A percentile compares a stretch with the other conserved stretches of the same genome.
Evolutionary conservation across 2,888 invertebrate species (phyloP).

Genomic region (Perdita meconis): DNA sequence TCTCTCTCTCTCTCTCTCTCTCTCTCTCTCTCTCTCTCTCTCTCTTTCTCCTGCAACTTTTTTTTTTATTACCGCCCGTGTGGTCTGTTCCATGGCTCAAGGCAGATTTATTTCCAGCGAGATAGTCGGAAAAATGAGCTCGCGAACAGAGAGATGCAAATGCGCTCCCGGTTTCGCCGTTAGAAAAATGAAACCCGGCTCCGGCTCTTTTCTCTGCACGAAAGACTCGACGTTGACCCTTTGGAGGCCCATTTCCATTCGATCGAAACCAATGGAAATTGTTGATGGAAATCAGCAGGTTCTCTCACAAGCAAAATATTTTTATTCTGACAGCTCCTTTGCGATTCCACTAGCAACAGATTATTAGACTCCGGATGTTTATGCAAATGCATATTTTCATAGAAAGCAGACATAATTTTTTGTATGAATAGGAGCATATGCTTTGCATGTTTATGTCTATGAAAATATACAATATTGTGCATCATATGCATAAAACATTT

Average conservation of each 20-base stretch:
- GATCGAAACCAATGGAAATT: conserved; percentile 11
- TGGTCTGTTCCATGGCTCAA: conserved; percentile 55
- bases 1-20: background rate
- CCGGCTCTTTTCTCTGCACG: conserved; percentile 14
- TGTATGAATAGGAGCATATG: no score
- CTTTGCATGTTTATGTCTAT: background rate
- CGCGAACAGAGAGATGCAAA: conserved; percentile 66
- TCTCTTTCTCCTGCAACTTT: conserved; percentile 14
- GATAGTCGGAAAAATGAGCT: conserved; percentile 67
- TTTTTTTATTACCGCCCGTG: conserved; percentile 49
- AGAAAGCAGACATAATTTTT: no score
- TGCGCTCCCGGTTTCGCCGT: conserved; percentile 38
- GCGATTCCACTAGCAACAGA: no score
- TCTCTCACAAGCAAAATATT: background rate
- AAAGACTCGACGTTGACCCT: conserved; percentile 23
- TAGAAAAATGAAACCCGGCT: conserved; percentile 61
- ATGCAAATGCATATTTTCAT: no score
- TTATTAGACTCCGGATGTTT: no score
- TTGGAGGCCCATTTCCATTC: conserved; percentile 26
- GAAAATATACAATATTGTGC: no score
- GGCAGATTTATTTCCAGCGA: conserved; percentile 68
- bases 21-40: background rate
- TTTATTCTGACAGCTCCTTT: background rate
- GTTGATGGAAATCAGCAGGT: background rate
- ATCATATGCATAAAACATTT: no score